A percentile compares a stretch with the other conserved stretches of the same genome.
These are phyloP conservation scores for Tetranychus cinnabarinus DNA, from an alignment of 1,140 invertebrate species.

Conservation along the genomic window DNA sequence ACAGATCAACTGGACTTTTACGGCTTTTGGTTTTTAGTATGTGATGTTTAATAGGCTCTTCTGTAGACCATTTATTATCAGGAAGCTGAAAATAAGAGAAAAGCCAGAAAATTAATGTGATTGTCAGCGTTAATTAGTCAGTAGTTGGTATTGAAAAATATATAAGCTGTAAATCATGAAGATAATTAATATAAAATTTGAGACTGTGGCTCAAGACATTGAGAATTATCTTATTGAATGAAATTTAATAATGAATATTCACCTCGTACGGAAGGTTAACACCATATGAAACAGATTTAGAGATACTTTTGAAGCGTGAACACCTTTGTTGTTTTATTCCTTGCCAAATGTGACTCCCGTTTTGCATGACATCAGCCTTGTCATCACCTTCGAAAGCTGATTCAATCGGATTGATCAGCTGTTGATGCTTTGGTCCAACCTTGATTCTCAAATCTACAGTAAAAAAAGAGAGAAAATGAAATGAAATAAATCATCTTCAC, in stretches of 20 bases:
- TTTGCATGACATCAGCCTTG: background rate
- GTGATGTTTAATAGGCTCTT: background rate
- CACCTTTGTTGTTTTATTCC: background rate
- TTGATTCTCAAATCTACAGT: background rate
- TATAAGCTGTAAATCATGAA: background rate
- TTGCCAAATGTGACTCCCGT: background rate
- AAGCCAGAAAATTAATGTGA: background rate
- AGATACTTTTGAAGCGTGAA: background rate
- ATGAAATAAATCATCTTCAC: background rate
- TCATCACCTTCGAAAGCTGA: background rate
- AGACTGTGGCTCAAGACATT: background rate
- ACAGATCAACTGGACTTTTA: background rate
- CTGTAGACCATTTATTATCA: background rate
- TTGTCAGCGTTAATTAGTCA: background rate
- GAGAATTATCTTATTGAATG: no score
- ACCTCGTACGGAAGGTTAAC: background rate
- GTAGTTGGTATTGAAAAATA: background rate
- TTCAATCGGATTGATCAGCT: background rate
- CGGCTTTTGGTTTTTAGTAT: background rate
- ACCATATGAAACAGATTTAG: background rate
- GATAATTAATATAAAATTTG: background rate
- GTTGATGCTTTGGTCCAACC: background rate
- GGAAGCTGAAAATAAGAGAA: background rate
- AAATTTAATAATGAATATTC: background rate
- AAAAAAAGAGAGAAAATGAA: background rate